phyloP scores from a whole-genome alignment of 2,888 invertebrate species.

The Pediacus dermestoides region DNA sequence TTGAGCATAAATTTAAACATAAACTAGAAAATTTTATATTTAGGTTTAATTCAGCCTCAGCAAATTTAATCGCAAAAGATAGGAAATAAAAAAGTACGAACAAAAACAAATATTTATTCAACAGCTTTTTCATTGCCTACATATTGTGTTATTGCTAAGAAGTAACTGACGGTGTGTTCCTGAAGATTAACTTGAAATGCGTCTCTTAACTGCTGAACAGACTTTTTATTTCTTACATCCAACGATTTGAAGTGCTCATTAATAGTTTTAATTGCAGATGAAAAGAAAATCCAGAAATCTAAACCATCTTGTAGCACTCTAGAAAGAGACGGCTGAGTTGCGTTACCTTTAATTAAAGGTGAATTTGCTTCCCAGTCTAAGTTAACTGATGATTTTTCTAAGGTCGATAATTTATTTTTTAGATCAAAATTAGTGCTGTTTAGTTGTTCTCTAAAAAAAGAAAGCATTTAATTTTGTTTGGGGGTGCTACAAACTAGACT shows the following conservation, averaged over 20 bases:
- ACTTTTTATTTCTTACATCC: slow-evolving; percentile 33
- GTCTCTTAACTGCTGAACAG: slow-evolving; percentile 31
- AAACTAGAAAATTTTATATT: no score
- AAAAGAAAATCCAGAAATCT: slow-evolving; percentile 38
- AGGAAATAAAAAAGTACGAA: background rate
- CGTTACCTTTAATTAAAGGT: slow-evolving; percentile 38
- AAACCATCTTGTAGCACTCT: slow-evolving; percentile 38
- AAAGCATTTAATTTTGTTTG: slow-evolving; percentile 6
- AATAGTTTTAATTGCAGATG: slow-evolving; percentile 32
- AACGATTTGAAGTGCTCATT: slow-evolving; percentile 32
- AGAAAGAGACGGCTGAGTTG: slow-evolving; percentile 41
- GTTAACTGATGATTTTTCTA: slow-evolving; percentile 37
- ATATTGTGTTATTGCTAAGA: slow-evolving; percentile 44
- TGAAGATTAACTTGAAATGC: slow-evolving; percentile 38
- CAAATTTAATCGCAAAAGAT: no score
- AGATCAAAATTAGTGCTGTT: slow-evolving; percentile 36
- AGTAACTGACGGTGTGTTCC: slow-evolving; percentile 25
- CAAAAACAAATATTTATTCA: slow-evolving; percentile 11
- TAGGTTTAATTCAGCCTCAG: no score
- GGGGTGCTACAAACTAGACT: slow-evolving; percentile 10
- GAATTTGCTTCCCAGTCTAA: slow-evolving; percentile 40
- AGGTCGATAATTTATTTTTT: slow-evolving; percentile 35
- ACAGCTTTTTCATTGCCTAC: slow-evolving; percentile 35
- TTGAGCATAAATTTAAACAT: no score
- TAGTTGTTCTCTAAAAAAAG: slow-evolving; percentile 37